A percentile compares a stretch with the other conserved stretches of the same genome.
phyloP scores from a whole-genome alignment of 2,797 vertebrate species.

The Capromys pilorides region DNA sequence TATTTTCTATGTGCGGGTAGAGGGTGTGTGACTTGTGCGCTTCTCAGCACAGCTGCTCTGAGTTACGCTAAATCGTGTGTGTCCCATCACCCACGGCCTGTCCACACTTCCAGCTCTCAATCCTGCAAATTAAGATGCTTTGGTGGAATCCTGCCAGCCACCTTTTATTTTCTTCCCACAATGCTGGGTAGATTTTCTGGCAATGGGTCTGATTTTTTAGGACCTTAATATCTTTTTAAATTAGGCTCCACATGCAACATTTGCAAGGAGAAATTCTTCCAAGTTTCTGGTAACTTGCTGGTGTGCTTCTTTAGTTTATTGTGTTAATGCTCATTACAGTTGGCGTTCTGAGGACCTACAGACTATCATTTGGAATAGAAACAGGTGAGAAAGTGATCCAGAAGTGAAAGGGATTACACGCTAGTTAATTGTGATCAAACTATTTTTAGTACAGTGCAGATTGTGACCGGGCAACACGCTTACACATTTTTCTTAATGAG shows the following conservation, averaged over 20 bases:
- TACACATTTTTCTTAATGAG: neutral
- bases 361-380: neutral
- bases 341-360: neutral
- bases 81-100: constrained; percentile 44
- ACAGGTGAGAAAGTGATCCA: neutral
- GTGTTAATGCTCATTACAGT: neutral
- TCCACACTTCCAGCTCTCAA: constrained; percentile 50
- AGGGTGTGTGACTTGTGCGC: neutral
- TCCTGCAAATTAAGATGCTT: constrained; percentile 38
- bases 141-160: constrained; percentile 50
- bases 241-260: constrained; percentile 42
- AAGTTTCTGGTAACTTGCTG: constrained; percentile 40
- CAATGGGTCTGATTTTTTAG: neutral
- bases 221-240: constrained; percentile 48
- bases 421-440: neutral
- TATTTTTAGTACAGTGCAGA: neutral
- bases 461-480: neutral
- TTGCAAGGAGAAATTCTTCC: constrained; percentile 47
- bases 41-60: constrained; percentile 63
- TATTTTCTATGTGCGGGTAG: constrained; percentile 10
- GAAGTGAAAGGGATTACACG: neutral
- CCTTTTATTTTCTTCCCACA: constrained; percentile 64
- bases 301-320: neutral
- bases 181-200: constrained; percentile 58
- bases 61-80: constrained; percentile 35